Evolutionary conservation across 2,888 invertebrate genomes (phyloP).

Genomic region (Pachliopta kotzebuea): DNA sequence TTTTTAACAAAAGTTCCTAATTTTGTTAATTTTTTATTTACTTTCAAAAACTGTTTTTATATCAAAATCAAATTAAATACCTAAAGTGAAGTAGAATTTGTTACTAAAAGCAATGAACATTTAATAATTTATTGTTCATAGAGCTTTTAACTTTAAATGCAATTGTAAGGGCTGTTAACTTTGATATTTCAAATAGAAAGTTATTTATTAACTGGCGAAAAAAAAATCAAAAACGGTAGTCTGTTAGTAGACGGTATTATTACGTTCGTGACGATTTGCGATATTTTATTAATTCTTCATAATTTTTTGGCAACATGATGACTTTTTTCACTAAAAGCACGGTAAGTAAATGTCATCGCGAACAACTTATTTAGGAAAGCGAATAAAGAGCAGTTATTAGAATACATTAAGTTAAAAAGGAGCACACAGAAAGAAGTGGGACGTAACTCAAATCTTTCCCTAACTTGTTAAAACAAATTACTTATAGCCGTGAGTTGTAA

Average conservation of each 20-base stretch:
- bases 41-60: no score
- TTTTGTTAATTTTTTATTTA: no score
- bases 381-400: constrained; percentile 20
- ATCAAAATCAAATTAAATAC: not conserved
- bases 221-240: constrained; percentile 12
- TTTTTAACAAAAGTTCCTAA: no score
- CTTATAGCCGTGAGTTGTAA: not conserved
- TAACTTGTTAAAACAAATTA: constrained; percentile 8
- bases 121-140: not conserved
- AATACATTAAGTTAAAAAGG: constrained; percentile 17
- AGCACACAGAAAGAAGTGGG: constrained; percentile 5
- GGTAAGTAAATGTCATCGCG: constrained; percentile 18
- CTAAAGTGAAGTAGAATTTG: not conserved
- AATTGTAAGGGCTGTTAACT: constrained; percentile 10
- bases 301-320: constrained; percentile 17
- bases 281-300: constrained; percentile 26
- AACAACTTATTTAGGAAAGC: constrained; percentile 10
- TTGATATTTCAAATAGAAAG: not conserved
- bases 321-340: constrained; percentile 23
- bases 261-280: constrained; percentile 11
- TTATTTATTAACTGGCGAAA: constrained; percentile 25
- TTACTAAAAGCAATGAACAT: constrained; percentile 3
- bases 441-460: constrained; percentile 8
- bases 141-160: constrained; percentile 7
- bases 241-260: constrained; percentile 19